A percentile compares a stretch with the other conserved stretches of the same genome.
phyloP scores from a whole-genome alignment of 2,888 invertebrate genomes.

The Tholera decimalis region DNA sequence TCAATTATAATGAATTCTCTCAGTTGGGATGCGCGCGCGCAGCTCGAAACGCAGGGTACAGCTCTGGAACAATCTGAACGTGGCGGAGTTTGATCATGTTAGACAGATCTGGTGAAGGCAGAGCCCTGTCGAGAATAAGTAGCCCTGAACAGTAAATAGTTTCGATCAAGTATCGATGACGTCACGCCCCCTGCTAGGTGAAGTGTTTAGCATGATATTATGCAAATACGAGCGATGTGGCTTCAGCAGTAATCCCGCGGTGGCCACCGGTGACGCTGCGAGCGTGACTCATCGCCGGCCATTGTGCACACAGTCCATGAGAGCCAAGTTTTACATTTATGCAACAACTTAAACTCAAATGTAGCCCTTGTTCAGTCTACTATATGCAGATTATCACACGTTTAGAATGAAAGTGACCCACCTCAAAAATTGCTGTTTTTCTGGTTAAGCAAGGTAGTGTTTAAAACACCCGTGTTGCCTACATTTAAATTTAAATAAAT shows the following conservation, averaged over 20 bases:
- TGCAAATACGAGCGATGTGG: conserved; percentile 44
- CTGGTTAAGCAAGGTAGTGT: too few relatives aligned
- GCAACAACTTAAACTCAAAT: too few relatives aligned
- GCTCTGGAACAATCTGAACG: background rate
- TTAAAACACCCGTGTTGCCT: too few relatives aligned
- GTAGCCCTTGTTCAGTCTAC: too few relatives aligned
- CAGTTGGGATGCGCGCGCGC: conserved; percentile 13
- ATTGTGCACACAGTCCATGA: too few relatives aligned
- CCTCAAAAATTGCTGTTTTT: too few relatives aligned
- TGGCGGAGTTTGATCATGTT: background rate
- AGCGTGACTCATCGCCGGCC: conserved; percentile 17
- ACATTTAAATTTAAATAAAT: too few relatives aligned
- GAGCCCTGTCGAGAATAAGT: background rate
- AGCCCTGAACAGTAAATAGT: background rate
- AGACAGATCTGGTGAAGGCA: background rate
- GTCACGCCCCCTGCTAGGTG: conserved; percentile 12
- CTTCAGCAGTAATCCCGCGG: conserved; percentile 30
- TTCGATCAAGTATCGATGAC: conserved; percentile 12
- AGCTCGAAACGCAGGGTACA: background rate
- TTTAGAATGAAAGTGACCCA: too few relatives aligned
- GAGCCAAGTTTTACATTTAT: too few relatives aligned
- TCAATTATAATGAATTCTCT: conserved; percentile 39
- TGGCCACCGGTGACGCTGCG: background rate
- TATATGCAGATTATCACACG: too few relatives aligned
- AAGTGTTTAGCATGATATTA: conserved; percentile 43